These are phyloP conservation scores for Paralichthys olivaceus DNA, from an alignment of 2,113 vertebrate species.

Conservation along the genomic window DNA sequence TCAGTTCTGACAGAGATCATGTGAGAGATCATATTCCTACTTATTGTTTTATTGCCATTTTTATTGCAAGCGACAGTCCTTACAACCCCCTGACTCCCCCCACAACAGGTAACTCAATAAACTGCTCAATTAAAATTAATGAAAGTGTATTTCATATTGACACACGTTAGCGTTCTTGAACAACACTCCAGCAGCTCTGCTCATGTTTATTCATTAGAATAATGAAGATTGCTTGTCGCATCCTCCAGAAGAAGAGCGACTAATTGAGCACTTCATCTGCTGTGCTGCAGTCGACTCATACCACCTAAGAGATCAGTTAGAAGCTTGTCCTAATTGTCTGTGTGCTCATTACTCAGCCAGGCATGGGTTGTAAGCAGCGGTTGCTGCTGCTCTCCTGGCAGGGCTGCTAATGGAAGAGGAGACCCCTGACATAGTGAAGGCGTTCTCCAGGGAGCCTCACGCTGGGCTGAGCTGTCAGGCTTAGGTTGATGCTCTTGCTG, in stretches of 20 bases:
- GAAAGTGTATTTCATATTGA: conserved; percentile 47
- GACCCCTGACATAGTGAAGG: conserved; percentile 20
- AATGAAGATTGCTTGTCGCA: conserved; percentile 64
- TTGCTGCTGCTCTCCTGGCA: conserved; percentile 48
- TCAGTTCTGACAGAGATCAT: too few relatives aligned
- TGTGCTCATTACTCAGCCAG: conserved; percentile 55
- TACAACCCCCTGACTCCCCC: conserved; percentile 11
- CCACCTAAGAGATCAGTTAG: conserved; percentile 46
- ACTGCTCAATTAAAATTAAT: conserved; percentile 55
- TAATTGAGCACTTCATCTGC: conserved; percentile 56
- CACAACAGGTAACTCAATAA: conserved; percentile 24
- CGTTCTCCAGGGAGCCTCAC: conserved; percentile 22
- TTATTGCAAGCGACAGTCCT: conserved; percentile 23
- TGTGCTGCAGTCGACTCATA: conserved; percentile 13
- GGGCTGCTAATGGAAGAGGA: conserved; percentile 50
- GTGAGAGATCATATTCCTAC: too few relatives aligned
- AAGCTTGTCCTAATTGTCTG: conserved; percentile 53
- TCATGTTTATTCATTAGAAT: conserved; percentile 67
- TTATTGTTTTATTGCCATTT: background rate
- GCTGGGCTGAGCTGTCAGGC: conserved; percentile 5
- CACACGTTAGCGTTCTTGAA: conserved; percentile 50
- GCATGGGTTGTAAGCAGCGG: conserved; percentile 51
- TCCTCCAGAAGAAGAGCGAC: conserved; percentile 49
- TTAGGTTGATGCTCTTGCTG: conserved; percentile 31
- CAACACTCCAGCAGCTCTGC: conserved; percentile 35